A percentile compares a stretch with the other conserved stretches of the same genome.
Evolutionary conservation across 2,888 invertebrate species (phyloP).

Genomic region (Cetonia aurata): DNA sequence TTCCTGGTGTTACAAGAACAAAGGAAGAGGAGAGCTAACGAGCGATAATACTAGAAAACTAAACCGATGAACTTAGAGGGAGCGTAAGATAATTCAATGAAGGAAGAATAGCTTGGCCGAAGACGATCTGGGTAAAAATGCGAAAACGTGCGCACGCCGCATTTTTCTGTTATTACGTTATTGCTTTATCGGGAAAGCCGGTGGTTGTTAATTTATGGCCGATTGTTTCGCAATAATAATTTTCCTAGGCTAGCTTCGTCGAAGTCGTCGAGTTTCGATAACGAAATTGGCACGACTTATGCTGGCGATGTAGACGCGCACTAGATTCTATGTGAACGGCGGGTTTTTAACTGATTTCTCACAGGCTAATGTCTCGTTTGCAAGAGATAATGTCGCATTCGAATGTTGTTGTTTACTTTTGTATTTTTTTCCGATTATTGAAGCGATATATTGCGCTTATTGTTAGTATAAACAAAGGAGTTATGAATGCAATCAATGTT

Average conservation of each 20-base stretch:
- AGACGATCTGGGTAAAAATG: constrained; percentile 23
- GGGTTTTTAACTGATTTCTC: constrained; percentile 21
- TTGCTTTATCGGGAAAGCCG: constrained; percentile 42
- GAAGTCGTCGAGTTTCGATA: constrained; percentile 33
- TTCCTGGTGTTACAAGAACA: constrained; percentile 5
- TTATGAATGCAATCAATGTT: too few relatives aligned
- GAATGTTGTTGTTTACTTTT: too few relatives aligned
- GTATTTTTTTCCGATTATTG: too few relatives aligned
- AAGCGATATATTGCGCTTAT: too few relatives aligned
- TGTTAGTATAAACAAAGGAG: too few relatives aligned
- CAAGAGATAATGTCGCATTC: too few relatives aligned
- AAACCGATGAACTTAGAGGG: neutral
- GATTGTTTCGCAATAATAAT: constrained; percentile 40
- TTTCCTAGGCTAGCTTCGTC: constrained; percentile 24
- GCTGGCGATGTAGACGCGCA: constrained; percentile 22
- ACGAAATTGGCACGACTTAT: constrained; percentile 36
- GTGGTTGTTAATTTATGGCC: constrained; percentile 36
- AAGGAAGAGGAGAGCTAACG: too few relatives aligned
- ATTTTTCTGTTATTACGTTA: constrained; percentile 42
- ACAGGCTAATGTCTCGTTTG: neutral
- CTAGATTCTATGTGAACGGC: constrained; percentile 21
- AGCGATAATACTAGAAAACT: neutral
- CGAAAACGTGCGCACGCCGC: constrained; percentile 41
- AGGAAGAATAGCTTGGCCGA: constrained; percentile 33
- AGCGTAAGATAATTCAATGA: constrained; percentile 3